phyloP scores from a whole-genome alignment of 2,888 invertebrate species.

The Portevinia maculata region DNA sequence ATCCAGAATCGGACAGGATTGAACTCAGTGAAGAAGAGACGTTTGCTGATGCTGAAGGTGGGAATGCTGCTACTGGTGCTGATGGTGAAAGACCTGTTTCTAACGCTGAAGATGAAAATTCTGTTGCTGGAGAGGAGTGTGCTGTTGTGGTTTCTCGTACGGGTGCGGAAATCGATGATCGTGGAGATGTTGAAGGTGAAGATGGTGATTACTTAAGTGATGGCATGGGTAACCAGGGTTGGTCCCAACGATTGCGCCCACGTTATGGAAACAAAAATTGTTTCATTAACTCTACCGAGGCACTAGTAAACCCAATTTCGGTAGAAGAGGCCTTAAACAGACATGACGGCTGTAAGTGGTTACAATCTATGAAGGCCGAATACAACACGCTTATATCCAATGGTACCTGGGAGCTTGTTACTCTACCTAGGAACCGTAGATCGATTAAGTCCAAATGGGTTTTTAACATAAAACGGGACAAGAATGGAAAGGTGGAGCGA shows the following conservation, averaged over 20 bases:
- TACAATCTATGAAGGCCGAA: slow-evolving; percentile 11
- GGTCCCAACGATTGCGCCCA: slow-evolving; percentile 6
- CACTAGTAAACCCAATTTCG: slow-evolving; percentile 13
- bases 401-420: slow-evolving; percentile 25
- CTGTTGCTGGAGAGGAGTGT: too few relatives aligned
- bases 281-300: background rate
- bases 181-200: too few relatives aligned
- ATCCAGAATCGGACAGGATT: too few relatives aligned
- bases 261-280: background rate
- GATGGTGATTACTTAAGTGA: too few relatives aligned
- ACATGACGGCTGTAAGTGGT: slow-evolving; percentile 13
- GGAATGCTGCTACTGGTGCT: too few relatives aligned
- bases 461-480: slow-evolving; percentile 47
- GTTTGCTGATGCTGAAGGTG: too few relatives aligned
- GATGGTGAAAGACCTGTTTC: too few relatives aligned
- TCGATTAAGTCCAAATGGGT: slow-evolving; percentile 51
- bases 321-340: slow-evolving; percentile 20
- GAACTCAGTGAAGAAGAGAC: too few relatives aligned
- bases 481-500: slow-evolving; percentile 21
- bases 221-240: too few relatives aligned
- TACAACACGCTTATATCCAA: slow-evolving; percentile 19
- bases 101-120: too few relatives aligned
- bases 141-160: too few relatives aligned
- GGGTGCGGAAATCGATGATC: too few relatives aligned
- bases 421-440: slow-evolving; percentile 16